A percentile compares a stretch with the other conserved stretches of the same genome.
These are phyloP conservation scores for Nyctibius bracteatus DNA, from an alignment of 2,113 vertebrate species.

Conservation along the genomic window DNA sequence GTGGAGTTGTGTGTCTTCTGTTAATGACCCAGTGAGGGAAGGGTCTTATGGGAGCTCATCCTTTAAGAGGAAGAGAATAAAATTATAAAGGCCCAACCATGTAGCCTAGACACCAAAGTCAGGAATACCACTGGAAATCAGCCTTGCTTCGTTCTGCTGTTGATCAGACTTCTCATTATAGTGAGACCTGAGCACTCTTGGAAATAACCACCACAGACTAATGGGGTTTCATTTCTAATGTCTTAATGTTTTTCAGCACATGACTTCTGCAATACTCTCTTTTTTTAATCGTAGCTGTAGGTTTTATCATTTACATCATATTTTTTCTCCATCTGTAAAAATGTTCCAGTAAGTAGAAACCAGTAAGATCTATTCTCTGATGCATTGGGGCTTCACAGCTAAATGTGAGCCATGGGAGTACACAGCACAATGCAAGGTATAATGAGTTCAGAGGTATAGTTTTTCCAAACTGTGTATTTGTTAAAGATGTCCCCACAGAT, in stretches of 20 bases:
- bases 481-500: neutral
- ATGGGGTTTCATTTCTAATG: neutral
- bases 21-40: neutral
- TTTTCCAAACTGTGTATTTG: neutral
- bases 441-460: neutral
- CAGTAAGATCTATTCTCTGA: neutral
- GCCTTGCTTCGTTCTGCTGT: neutral
- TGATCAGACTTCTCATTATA: neutral
- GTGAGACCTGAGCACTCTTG: neutral
- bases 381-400: neutral
- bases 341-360: neutral
- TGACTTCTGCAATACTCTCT: neutral
- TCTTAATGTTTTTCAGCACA: neutral
- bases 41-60: neutral
- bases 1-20: neutral
- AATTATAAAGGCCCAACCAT: neutral
- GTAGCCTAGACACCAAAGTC: neutral
- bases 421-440: neutral
- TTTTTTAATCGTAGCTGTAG: neutral
- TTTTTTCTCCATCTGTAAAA: neutral
- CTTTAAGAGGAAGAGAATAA: neutral
- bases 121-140: neutral
- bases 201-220: neutral
- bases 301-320: neutral
- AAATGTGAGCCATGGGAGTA: neutral